Percentiles rank a stretch among this genome's conserved stretches.
Evolutionary conservation across 2,797 vertebrate genomes (phyloP).

Genomic region (Hybognathus amarus): DNA sequence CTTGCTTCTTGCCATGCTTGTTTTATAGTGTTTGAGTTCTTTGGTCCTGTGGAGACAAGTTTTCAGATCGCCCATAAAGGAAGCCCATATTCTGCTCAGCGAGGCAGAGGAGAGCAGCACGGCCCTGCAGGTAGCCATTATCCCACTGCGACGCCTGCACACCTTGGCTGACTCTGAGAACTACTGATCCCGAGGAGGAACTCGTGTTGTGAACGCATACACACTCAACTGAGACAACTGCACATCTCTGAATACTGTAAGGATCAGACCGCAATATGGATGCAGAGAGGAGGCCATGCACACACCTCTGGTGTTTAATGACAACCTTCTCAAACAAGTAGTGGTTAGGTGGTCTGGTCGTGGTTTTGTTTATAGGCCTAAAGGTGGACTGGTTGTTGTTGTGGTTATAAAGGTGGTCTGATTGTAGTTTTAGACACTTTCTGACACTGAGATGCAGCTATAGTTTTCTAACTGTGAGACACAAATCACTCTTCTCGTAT

Average conservation of each 20-base stretch:
- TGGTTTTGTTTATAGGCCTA: too few species aligned
- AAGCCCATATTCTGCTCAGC: slow-evolving; percentile 78
- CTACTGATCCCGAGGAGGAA: neutral
- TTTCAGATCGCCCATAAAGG: slow-evolving; percentile 74
- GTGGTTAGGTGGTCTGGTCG: too few species aligned
- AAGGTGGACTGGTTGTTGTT: too few species aligned
- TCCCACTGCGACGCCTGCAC: slow-evolving; percentile 18
- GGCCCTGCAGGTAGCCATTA: slow-evolving; percentile 68
- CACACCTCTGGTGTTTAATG: neutral
- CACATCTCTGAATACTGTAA: neutral
- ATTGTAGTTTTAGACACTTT: too few species aligned
- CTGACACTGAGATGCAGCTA: neutral
- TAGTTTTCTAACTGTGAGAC: neutral
- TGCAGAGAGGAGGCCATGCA: neutral
- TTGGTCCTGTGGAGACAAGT: slow-evolving; percentile 81
- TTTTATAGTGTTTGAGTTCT: slow-evolving; percentile 73
- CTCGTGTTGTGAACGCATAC: neutral
- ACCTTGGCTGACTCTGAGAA: neutral
- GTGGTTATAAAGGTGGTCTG: too few species aligned
- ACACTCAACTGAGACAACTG: neutral
- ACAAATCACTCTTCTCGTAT: neutral
- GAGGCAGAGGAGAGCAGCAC: slow-evolving; percentile 74
- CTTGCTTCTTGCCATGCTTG: slow-evolving; percentile 65
- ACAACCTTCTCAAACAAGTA: too few species aligned
- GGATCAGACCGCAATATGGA: neutral